Conservation (phyloP, 2,797 vertebrate genomes). For the Sebastes iracundus region DNA sequence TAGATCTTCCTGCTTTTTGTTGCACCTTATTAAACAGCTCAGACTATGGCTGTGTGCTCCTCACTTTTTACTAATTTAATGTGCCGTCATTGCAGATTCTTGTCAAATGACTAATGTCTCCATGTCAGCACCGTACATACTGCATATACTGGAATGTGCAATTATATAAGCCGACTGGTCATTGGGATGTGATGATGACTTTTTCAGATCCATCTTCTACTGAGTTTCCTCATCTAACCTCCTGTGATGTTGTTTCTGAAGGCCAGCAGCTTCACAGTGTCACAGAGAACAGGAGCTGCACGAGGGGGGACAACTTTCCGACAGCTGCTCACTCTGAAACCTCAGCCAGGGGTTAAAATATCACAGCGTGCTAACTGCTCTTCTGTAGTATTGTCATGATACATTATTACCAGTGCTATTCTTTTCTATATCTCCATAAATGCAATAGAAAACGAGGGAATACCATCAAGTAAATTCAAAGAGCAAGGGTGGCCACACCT, state of each 20-base stretch:
- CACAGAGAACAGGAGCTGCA: conserved; percentile 2
- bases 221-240: not conserved
- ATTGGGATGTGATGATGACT: not conserved
- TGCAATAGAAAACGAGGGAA: not conserved
- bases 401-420: not conserved
- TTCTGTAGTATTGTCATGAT: not conserved
- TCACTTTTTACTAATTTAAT: not conserved
- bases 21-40: not conserved
- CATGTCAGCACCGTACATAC: not conserved
- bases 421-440: not conserved
- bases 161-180: not conserved
- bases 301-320: not conserved
- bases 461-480: not conserved
- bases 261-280: not conserved
- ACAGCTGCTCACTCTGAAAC: not conserved
- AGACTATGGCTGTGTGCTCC: no score
- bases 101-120: not conserved
- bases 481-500: not conserved
- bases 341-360: conserved; percentile 25
- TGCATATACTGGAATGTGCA: not conserved
- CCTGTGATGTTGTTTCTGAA: not conserved
- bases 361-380: not conserved
- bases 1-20: not conserved
- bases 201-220: conserved; percentile 3
- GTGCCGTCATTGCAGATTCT: not conserved